Evolutionary conservation across 2,113 vertebrate species (phyloP), one percentile per base, ranked within the genome.

Genomic region (Austrofundulus limnaeus): DNA sequence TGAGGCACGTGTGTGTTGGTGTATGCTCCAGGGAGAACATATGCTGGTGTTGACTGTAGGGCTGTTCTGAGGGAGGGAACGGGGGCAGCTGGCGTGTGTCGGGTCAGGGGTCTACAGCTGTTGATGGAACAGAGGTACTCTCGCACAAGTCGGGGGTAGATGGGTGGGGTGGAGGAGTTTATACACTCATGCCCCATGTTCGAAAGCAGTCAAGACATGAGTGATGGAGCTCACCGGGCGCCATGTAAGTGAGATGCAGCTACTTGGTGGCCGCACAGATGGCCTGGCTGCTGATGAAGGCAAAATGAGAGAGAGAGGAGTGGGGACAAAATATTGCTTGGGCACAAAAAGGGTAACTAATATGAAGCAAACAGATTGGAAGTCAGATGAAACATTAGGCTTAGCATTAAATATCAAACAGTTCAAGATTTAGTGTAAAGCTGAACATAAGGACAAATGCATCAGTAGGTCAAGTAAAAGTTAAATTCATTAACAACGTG

Each of bases 31-130:
- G 87, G 84, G 81, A 80, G 66, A 87, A 87, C 78, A 84, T 81
- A 68, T 83, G 90, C 73, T 72, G 46, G 31, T 75, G 83, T 77
- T 80, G 71, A 77, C 74, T 75, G 68, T 25, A 61, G 70, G 21
- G 17, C 31, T 10, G 5, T 34, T 34, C 8, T 34, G 14, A 50
- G 34, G 51, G 72, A 51, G 4, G 51, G 60, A 43, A 16, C 41
- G 66, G 70, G 79, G 72, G 81, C 70, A 79, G 71, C 73, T 83
- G 84, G 88, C 84, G 85, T 89, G 82, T 85, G 89, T 77, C 78
- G 64, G 82, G 81, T 91, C 88, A 71, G 66, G 41, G 85, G 85
- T 88, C 84, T 86, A 43, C 87, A 91, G 90, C 87, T 85, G 86
- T 80, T 78, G 77, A 80, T 81, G 77, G 81, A 72, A 64, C 67